Evolutionary conservation across 30 jellyfish, hydroid and myxozoan genomes (phyloP), one percentile per base, ranked within the genome.

Genomic region (Pelagia noctiluca): DNA sequence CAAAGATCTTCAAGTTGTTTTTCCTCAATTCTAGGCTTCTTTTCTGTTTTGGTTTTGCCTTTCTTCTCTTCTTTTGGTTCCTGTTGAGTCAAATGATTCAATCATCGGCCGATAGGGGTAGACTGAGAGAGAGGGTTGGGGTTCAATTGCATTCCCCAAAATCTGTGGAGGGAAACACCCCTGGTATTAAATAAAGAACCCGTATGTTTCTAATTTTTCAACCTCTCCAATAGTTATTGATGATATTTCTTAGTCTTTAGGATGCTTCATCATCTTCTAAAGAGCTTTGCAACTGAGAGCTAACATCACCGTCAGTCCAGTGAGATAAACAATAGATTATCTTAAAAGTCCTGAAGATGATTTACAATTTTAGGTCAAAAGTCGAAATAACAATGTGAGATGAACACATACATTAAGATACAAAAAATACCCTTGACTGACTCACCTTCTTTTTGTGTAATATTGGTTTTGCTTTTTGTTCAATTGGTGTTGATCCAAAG

Each of bases 401-500:
- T n/a, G n/a, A n/a, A n/a, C n/a, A n/a, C n/a, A n/a, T n/a, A n/a
- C n/a, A n/a, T n/a, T n/a, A n/a, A n/a, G n/a, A n/a, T n/a, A n/a
- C n/a, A n/a, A n/a, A n/a, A n/a, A n/a, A n/a, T n/a, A n/a, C n/a
- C n/a, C n/a, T n/a, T n/a, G n/a, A n/a, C n/a, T n/a, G n/a, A 35
- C 74, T 0, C 60, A 75, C 86, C 64, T 57, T 77, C 1, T 77
- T 77, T 1, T 60, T 35, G 25, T 54, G 61, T 0, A 60, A 34
- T 4, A 71, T 50, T 29, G 79, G 65, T 19, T 60, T 77, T 22
- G 71, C 25, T 48, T 34, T 77, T 79, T 77, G 88, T 0, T 37
- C 23, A 0, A 77, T 50, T 3, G 88, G 88, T 2, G 88, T 77
- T 60, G 88, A 77, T 3, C 90, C 90, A 80, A 80, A 80, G 62